Percentiles rank a stretch among this genome's conserved stretches.
These are phyloP conservation scores for Mycalesis mineus DNA, from an alignment of 2,888 invertebrate genomes.

Conservation along the genomic window DNA sequence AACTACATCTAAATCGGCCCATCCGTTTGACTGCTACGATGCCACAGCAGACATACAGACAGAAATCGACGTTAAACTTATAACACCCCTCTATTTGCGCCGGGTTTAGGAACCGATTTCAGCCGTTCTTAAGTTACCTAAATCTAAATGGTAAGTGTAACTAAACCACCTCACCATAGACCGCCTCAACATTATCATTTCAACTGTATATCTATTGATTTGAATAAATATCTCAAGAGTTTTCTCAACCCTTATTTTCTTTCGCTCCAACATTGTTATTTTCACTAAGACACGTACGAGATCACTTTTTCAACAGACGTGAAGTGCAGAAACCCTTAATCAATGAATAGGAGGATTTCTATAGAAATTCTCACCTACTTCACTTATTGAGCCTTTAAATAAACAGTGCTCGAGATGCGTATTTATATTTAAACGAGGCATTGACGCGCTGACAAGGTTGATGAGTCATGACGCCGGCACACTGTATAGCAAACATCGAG, in stretches of 20 bases:
- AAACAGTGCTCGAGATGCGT: conserved; percentile 52
- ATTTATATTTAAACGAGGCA: conserved; percentile 57
- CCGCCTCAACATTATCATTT: no score
- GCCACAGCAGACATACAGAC: no score
- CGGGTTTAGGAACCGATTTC: no score
- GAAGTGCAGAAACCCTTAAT: conserved; percentile 42
- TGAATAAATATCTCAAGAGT: conserved; percentile 1
- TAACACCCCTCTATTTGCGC: no score
- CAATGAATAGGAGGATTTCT: conserved; percentile 45
- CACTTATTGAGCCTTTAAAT: conserved; percentile 47
- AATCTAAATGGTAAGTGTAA: no score
- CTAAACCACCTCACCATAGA: no score
- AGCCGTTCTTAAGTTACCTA: no score
- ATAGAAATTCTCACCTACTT: conserved; percentile 45
- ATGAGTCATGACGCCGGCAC: conserved; percentile 51
- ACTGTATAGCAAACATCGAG: conserved; percentile 13
- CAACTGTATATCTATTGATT: no score
- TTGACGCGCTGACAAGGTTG: conserved; percentile 59
- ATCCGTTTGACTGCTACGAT: no score
- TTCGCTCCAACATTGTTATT: background rate
- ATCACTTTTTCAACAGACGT: conserved; percentile 25
- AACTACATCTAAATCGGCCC: no score
- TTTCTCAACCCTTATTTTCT: background rate
- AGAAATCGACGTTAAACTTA: no score
- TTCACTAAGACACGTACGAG: background rate